Percentiles rank a stretch among this genome's conserved stretches.
Conservation (phyloP, 1,140 invertebrate species). For the Meloidogyne chitwoodi region DNA sequence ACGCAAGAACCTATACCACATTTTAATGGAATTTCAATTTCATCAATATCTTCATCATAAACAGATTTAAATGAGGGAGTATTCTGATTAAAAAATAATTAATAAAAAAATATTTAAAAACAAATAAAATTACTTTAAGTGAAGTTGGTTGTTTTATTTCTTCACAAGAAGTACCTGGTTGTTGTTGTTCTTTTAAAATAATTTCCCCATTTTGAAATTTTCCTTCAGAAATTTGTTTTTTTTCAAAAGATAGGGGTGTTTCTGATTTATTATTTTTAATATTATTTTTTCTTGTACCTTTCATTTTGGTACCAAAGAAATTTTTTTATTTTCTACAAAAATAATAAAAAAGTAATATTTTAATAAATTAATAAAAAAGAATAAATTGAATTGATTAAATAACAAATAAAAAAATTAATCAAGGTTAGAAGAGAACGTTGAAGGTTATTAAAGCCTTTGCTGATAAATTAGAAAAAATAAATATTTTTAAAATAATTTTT, state of each 20-base stretch:
- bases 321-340: no score
- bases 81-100: neutral
- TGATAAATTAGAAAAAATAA: neutral
- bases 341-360: no score
- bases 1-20: constrained; percentile 54
- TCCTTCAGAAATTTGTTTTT: neutral
- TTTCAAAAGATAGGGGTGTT: no score
- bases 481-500: neutral
- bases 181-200: neutral
- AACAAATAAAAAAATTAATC: no score
- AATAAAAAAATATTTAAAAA: no score
- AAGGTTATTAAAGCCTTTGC: no score
- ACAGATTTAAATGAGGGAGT: constrained; percentile 19
- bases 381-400: no score
- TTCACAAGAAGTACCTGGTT: neutral
- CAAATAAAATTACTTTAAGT: neutral
- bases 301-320: no score
- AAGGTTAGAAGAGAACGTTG: no score
- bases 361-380: no score
- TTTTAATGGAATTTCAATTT: constrained; percentile 40
- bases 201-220: neutral
- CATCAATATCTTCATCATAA: constrained; percentile 15
- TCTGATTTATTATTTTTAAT: no score
- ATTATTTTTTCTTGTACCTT: no score
- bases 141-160: neutral